Evolutionary conservation across 2,113 vertebrate species (phyloP), one percentile per base, ranked within the genome.

Genomic region (Apus apus): DNA sequence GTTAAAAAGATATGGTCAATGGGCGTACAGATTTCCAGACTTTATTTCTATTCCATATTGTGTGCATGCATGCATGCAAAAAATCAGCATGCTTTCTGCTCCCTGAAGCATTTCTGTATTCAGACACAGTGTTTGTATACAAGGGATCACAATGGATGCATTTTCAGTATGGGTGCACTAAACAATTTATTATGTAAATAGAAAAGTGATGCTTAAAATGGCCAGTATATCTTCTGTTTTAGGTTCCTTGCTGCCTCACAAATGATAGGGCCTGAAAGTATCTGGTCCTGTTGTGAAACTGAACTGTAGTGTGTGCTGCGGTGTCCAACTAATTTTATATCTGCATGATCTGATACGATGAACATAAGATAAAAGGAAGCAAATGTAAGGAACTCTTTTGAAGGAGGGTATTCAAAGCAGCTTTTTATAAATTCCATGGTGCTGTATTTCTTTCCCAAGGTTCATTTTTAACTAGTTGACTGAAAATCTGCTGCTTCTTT

Each of bases 401-500:
- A 87, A 91, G 34, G 23, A 72, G 22, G 6, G 20, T 51, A 60
- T 68, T 77, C 3, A 12, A 90, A 67, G 18, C 45, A 85, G 34
- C 76, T 90, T 85, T 94, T 78, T 74, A 48, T 75, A 29, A 68
- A 51, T 75, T 72, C 34, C 5, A 2, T 1, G 4, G 60, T 43
- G 27, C 64, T 56, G 51, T 43, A 43, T 87, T 95, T 91, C 38
- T 71, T 90, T 78, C 48, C 48, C 53, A 50, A 76, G 48, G 25
- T 86, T 89, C 32, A 36, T 72, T 95, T 90, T 78, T 57, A 86
- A 81, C 46, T 66, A 25, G 82, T 64, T 88, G 21, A 60, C 80
- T 93, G 89, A 82, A 89, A 95, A 91, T 91, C 87, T 90, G 88
- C 85, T 84, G 32, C 76, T 64, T 1, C 88, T 94, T 94, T 96